These are phyloP conservation scores for Drosophila navojoa DNA, from an alignment of 1,140 invertebrate species.

Conservation along the genomic window DNA sequence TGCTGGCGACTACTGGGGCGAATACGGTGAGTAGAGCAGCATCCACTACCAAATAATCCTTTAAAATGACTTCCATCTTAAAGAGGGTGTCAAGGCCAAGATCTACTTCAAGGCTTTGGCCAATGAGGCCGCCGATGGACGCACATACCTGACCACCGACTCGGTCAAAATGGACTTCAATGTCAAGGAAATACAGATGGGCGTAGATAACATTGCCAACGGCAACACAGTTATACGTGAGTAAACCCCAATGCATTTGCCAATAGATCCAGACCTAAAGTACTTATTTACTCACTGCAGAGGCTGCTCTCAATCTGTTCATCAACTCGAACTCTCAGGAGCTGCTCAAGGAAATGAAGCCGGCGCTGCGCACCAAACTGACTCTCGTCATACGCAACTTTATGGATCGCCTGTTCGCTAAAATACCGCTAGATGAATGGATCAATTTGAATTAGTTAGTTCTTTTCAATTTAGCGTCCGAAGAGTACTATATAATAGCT, in stretches of 20 bases:
- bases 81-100: constrained; percentile 92
- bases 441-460: constrained; percentile 71
- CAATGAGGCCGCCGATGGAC: constrained; percentile 84
- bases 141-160: constrained; percentile 88
- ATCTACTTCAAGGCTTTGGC: constrained; percentile 90
- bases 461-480: neutral
- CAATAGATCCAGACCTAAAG: neutral
- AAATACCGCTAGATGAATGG: constrained; percentile 91
- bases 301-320: constrained; percentile 92
- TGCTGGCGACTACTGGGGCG: constrained; percentile 93
- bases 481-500: constrained; percentile 28
- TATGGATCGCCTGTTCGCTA: constrained; percentile 89
- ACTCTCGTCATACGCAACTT: constrained; percentile 90
- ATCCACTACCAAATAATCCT: neutral
- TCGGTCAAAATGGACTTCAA: constrained; percentile 92
- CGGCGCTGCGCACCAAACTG: constrained; percentile 90
- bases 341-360: constrained; percentile 93
- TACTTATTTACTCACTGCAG: constrained; percentile 84
- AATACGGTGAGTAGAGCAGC: constrained; percentile 87
- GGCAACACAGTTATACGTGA: constrained; percentile 91
- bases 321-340: constrained; percentile 93
- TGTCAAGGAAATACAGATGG: constrained; percentile 91
- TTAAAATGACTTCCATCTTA: constrained; percentile 7
- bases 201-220: constrained; percentile 91
- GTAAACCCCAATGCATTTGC: constrained; percentile 56